Base-by-base conservation (phyloP, 2,113 vertebrate genomes). In the Enhydra lutris region DNA sequence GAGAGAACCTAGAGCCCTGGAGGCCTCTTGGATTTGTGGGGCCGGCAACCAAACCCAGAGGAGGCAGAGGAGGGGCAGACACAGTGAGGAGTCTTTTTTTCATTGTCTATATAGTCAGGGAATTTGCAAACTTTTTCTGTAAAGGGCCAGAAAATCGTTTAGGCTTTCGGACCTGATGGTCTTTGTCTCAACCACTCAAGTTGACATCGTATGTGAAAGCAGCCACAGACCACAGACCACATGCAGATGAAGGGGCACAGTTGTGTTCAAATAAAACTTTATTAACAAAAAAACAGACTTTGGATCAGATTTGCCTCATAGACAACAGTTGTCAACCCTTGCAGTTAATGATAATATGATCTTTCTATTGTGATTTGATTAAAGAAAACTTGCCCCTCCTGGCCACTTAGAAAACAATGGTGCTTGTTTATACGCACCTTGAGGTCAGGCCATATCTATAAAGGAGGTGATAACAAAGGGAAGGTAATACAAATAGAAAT, bases 221-320 rank as follows among this genome's bases (percentile, higher is more conserved):
- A 39, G 65, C 34, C 88, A 39, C 2, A 69, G 57, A 69, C 4
- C 7, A 24, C 0, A 55, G 57, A 69, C 4, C 7, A 24, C 0
- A 55, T 15, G 50, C 29, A 63, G 36, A 78, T 0, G 6, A 74
- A 23, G 6, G 81, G n/a, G 24, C 6, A 0, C 47, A 23, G 14
- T n/a, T 11, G 21, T n/a, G 3, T 78, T 61, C 59, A 50, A 69
- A 20, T 34, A 73, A 80, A 82, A 91, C 67, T 52, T 26, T 50
- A 90, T 82, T 87, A 74, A 91, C n/a, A 85, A 69, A 89, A 95
- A n/a, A 95, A n/a, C 23, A 65, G 59, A 59, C 17, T 45, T 83
- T 24, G 1, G 52, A 42, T 50, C 61, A 71, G 67, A 82, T 88
- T 31, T 76, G 76, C 50, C 29, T 57, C 26, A 15, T 23, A 52